phyloP scores from a whole-genome alignment of 2,888 invertebrate genomes.

The Drosophila barbarae region DNA sequence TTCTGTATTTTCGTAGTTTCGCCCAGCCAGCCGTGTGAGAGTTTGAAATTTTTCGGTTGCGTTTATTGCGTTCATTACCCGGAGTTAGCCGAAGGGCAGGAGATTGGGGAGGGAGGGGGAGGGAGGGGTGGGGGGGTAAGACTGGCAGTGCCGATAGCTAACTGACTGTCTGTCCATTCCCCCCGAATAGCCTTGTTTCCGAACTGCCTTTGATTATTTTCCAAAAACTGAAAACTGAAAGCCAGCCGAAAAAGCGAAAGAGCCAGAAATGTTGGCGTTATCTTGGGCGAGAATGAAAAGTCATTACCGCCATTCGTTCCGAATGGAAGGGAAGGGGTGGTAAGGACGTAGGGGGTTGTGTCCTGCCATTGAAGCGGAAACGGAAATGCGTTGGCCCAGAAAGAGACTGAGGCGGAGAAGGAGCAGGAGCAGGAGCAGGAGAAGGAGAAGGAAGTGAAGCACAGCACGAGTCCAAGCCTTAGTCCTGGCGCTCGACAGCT shows the following conservation, averaged over 20 bases:
- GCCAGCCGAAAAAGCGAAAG: conserved; percentile 42
- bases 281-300: conserved; percentile 75
- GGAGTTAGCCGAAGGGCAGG: conserved; percentile 23
- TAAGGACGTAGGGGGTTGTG: conserved; percentile 23
- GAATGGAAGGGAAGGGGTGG: conserved; percentile 6
- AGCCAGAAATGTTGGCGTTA: conserved; percentile 60
- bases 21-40: conserved; percentile 49
- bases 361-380: conserved; percentile 70
- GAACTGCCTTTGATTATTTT: conserved; percentile 52
- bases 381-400: conserved; percentile 62
- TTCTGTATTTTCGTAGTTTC: conserved; percentile 37
- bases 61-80: conserved; percentile 73
- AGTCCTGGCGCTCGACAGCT: conserved; percentile 15
- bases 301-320: conserved; percentile 76
- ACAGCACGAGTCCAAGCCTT: not conserved
- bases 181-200: not conserved
- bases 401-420: conserved; percentile 8
- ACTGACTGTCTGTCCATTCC: conserved; percentile 44
- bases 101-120: not conserved
- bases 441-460: conserved; percentile 4
- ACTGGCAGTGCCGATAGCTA: conserved; percentile 50
- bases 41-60: conserved; percentile 70
- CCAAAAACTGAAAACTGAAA: conserved; percentile 42
- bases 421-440: too few relatives aligned
- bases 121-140: not conserved